Evolutionary conservation across 2,797 vertebrate genomes (phyloP), one percentile per base, ranked within the genome.

Genomic region (Buphagus erythrorhynchus): DNA sequence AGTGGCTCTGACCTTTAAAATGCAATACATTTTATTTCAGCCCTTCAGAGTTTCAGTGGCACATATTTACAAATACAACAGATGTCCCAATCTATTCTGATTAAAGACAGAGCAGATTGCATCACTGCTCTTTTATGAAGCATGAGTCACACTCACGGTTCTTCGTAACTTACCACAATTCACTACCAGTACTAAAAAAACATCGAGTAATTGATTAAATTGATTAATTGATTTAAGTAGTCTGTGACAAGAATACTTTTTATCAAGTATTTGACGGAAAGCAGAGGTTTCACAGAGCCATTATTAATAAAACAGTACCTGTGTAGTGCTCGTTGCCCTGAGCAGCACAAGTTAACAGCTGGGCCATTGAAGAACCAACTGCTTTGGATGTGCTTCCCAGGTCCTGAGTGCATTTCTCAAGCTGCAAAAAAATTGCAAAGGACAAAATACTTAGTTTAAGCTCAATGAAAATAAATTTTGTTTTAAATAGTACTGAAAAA

Each of bases 321-420:
- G 99, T 99, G 88, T 99, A 99, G 94, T 99, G 99, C 93, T 99
- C 99, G 0, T 99, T 99, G 91, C 99, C 99, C 96, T 99, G 99
- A 29, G 99, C 99, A 40, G 99, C 99, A 83, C 99, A 99, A 43
- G 99, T 99, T 84, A 99, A 97, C 79, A 99, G 86, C 97, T 99
- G 99, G 2, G 99, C 99, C 99, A 99, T 99, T 35, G 99, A 99
- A 12, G 99, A 99, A 36, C 99, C 99, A 1, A 99, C 99, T 4
- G 99, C 99, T 97, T 99, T 99, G 5, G 99, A 99, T 1, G 99
- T 99, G 77, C 99, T 99, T 76, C 99, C 99, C 89, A 99, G 98
- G 97, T 99, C 99, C 97, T 99, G 99, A 57, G 99, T 99, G 77
- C 99, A 99, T 94, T 99, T 99, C 98, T 99, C 99, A 80, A 99